Conservation (phyloP, 2,113 vertebrate species). For the Campylorhamphus procurvoides region DNA sequence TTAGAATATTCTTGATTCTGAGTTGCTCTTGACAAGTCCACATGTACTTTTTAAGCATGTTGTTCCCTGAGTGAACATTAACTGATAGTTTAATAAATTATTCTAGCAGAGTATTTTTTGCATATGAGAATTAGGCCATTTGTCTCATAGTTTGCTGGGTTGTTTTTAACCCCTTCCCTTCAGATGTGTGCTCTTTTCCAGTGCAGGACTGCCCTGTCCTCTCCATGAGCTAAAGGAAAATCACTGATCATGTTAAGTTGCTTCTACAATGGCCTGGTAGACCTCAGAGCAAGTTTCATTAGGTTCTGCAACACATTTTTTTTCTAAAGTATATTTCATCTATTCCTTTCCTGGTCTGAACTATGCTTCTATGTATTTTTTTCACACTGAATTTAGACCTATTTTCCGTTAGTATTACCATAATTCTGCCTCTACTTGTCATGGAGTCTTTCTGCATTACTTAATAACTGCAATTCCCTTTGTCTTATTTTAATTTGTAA, state of each 20-base stretch:
- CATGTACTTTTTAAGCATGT: not conserved
- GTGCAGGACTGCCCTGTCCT: not conserved
- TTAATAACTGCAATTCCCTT: not conserved
- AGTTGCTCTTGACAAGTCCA: not conserved
- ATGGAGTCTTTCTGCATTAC: not conserved
- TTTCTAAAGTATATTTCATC: not conserved
- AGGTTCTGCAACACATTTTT: not conserved
- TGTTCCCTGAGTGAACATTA: not conserved
- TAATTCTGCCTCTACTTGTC: not conserved
- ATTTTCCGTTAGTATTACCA: not conserved
- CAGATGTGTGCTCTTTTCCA: not conserved
- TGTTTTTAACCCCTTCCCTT: not conserved
- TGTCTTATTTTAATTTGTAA: not conserved
- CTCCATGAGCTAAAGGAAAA: not conserved
- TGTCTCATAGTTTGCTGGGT: not conserved
- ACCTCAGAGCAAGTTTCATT: not conserved
- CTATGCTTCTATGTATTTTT: not conserved
- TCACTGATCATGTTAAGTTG: not conserved
- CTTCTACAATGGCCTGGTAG: not conserved
- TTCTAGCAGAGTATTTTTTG: not conserved
- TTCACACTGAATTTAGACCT: not conserved
- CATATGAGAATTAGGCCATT: not conserved
- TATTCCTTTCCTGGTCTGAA: not conserved
- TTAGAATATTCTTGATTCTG: not conserved
- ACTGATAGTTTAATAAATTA: not conserved